phyloP scores from a whole-genome alignment of 2,888 invertebrate genomes.

The Papilio protenor region DNA sequence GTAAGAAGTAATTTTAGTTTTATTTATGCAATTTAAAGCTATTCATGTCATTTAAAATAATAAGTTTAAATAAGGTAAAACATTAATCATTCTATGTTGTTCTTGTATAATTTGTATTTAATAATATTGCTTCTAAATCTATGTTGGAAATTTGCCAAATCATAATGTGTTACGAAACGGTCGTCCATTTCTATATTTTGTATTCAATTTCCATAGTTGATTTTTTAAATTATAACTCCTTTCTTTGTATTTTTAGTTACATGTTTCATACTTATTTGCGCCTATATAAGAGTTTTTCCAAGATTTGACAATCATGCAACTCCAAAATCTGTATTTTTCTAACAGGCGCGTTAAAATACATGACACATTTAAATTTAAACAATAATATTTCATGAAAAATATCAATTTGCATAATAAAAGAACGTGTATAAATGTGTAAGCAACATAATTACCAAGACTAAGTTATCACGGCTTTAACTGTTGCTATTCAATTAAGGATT shows the following conservation, averaged over 20 bases:
- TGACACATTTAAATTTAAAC: background rate
- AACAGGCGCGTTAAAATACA: background rate
- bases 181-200: background rate
- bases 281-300: background rate
- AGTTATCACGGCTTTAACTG: slow-evolving; percentile 69
- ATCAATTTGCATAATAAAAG: background rate
- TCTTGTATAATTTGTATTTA: background rate
- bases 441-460: slow-evolving; percentile 48
- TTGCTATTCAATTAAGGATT: slow-evolving; percentile 73
- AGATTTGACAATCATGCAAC: background rate
- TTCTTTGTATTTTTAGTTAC: background rate
- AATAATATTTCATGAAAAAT: background rate
- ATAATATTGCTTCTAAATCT: background rate
- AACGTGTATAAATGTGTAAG: background rate
- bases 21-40: background rate
- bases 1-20: background rate
- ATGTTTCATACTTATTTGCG: background rate
- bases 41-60: background rate
- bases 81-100: background rate
- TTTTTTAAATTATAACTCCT: background rate
- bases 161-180: background rate
- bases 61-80: background rate
- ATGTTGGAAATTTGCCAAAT: slow-evolving; percentile 4
- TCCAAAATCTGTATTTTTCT: background rate
- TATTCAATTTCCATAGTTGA: background rate